Evolutionary conservation across 2,113 vertebrate species (phyloP).

Genomic region (Capreolus pygargus): DNA sequence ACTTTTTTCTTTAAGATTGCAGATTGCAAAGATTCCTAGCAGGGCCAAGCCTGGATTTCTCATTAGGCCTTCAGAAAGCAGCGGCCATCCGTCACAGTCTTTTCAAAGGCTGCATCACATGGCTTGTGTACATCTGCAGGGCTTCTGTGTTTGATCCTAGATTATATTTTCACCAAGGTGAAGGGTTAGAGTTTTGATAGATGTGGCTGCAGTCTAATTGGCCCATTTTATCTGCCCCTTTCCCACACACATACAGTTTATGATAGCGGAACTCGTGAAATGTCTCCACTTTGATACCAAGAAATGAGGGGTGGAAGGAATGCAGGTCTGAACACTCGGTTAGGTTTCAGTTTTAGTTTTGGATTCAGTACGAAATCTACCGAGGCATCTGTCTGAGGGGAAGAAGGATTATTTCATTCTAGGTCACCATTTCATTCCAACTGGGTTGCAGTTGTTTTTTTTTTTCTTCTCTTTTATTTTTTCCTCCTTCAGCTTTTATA

Average conservation of each 20-base stretch:
- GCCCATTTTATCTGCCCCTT: slow-evolving; percentile 33
- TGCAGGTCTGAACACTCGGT: neutral
- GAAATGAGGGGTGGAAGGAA: neutral
- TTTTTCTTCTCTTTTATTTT: neutral
- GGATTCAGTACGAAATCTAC: neutral
- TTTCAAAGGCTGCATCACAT: slow-evolving; percentile 54
- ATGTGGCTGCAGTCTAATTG: slow-evolving; percentile 40
- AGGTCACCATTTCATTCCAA: neutral
- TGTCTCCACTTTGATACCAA: slow-evolving; percentile 37
- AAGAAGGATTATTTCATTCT: neutral
- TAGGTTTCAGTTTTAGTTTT: neutral
- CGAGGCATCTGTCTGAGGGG: neutral
- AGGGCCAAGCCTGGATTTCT: slow-evolving; percentile 70
- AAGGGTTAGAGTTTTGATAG: slow-evolving; percentile 58
- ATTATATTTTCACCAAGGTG: slow-evolving; percentile 46
- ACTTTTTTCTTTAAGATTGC: slow-evolving; percentile 55
- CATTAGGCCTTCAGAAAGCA: slow-evolving; percentile 62
- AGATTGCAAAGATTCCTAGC: slow-evolving; percentile 52
- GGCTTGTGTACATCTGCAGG: slow-evolving; percentile 31
- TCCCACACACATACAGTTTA: neutral
- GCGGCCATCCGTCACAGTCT: slow-evolving; percentile 11
- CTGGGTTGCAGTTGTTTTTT: neutral
- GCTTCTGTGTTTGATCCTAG: slow-evolving; percentile 61
- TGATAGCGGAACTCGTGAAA: slow-evolving; percentile 45
- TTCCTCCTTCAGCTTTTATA: neutral